phyloP scores from a whole-genome alignment of 2,113 vertebrate genomes.

The Nothoprocta perdicaria region DNA sequence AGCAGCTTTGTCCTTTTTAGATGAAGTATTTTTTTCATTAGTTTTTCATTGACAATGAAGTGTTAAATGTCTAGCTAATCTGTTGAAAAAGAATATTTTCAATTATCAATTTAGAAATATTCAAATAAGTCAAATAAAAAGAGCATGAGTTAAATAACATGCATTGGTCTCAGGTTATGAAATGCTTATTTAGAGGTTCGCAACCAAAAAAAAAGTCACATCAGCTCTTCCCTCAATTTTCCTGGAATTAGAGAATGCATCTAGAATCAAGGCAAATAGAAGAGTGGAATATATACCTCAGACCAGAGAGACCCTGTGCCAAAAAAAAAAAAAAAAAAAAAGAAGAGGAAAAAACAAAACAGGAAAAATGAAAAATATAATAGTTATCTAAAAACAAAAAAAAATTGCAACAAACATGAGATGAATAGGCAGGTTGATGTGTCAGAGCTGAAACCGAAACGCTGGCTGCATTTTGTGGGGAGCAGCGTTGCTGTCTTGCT shows the following conservation, averaged over 20 bases:
- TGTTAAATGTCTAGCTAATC: not conserved
- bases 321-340: not conserved
- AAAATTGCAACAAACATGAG: not conserved
- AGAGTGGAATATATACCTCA: not conserved
- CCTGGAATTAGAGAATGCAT: not conserved
- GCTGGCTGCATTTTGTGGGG: not conserved
- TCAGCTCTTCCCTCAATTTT: not conserved
- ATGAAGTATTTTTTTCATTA: not conserved
- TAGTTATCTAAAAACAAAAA: not conserved
- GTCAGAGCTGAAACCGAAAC: not conserved
- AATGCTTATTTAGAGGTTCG: not conserved
- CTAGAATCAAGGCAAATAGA: not conserved
- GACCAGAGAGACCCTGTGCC: not conserved
- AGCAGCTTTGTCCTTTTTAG: not conserved
- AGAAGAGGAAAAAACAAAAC: not conserved
- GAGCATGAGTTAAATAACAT: not conserved
- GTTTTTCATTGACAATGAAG: not conserved
- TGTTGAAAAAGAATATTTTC: not conserved
- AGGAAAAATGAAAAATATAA: not conserved
- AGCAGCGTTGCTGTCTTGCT: not conserved
- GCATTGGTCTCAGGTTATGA: not conserved
- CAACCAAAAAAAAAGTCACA: not conserved
- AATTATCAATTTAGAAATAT: not conserved
- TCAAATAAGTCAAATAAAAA: not conserved
- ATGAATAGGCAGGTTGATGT: not conserved